Conservation (phyloP, 2,113 vertebrate species). For the Phodopus roborovskii region DNA sequence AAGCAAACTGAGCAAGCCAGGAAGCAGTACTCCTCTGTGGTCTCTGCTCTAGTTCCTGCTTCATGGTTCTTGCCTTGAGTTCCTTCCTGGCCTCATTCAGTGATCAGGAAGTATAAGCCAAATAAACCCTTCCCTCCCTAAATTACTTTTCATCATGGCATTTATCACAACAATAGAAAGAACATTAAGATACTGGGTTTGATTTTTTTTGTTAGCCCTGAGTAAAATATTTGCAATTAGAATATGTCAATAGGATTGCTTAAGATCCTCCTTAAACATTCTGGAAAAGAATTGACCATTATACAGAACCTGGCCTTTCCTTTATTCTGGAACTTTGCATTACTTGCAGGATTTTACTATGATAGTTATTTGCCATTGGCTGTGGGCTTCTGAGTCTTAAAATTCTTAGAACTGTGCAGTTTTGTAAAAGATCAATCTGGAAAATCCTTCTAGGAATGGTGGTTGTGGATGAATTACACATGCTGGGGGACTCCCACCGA, state of each 20-base stretch:
- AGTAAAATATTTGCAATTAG: conserved; percentile 35
- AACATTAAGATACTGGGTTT: background rate
- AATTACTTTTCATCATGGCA: background rate
- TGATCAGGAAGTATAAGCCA: background rate
- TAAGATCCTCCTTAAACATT: background rate
- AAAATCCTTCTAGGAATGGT: conserved; percentile 91
- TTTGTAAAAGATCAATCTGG: conserved; percentile 49
- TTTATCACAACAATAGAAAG: background rate
- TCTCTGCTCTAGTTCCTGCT: background rate
- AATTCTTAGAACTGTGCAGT: conserved; percentile 38
- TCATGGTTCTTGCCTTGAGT: background rate
- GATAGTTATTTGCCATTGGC: background rate
- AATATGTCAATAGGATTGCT: background rate
- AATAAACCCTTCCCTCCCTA: background rate
- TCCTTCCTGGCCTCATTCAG: background rate
- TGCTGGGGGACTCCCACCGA: conserved; percentile 95
- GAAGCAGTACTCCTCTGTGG: background rate
- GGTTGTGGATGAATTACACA: conserved; percentile 97
- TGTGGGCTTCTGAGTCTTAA: conserved; percentile 1
- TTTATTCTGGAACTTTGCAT: conserved; percentile 18
- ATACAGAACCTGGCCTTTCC: conserved; percentile 1
- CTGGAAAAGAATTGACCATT: background rate
- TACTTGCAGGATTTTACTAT: background rate
- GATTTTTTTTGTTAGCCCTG: background rate
- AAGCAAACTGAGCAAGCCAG: background rate